phyloP scores from a whole-genome alignment of 92 coral and sea anemone species.

The Phenganax stokvisi region DNA sequence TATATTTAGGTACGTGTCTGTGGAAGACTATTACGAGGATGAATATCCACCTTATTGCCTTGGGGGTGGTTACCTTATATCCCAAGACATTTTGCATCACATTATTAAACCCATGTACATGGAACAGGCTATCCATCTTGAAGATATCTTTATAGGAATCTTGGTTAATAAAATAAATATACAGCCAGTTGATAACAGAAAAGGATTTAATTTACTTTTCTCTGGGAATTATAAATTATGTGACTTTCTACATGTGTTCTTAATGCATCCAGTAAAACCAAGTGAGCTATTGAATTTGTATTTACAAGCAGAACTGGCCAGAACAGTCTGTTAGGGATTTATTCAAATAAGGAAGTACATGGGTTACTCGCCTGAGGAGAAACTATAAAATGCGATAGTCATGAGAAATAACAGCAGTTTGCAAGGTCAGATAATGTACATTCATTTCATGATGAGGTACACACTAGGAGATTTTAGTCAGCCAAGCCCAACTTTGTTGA shows the following conservation, averaged over 20 bases:
- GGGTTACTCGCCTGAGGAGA: not conserved
- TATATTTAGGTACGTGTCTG: too few species aligned
- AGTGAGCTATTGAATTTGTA: constrained; percentile 12
- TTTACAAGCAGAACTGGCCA: constrained; percentile 35
- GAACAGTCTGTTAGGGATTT: constrained; percentile 4
- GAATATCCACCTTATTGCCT: constrained; percentile 41
- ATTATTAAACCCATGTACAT: constrained; percentile 30
- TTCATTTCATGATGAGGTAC: too few species aligned
- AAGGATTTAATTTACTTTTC: constrained; percentile 28
- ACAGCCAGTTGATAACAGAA: constrained; percentile 31
- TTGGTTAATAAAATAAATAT: constrained; percentile 25
- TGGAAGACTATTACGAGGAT: constrained; percentile 33
- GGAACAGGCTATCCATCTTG: constrained; percentile 17
- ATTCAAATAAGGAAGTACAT: not conserved
- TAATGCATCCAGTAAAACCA: constrained; percentile 22
- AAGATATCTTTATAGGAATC: constrained; percentile 37
- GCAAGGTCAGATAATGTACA: too few species aligned
- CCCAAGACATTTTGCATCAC: constrained; percentile 10
- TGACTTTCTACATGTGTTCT: constrained; percentile 2
- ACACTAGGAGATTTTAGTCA: too few species aligned
- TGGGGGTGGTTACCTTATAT: constrained; percentile 40
- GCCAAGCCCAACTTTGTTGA: too few species aligned
- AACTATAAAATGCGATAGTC: not conserved
- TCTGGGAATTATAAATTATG: constrained; percentile 19
- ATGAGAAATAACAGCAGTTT: too few species aligned